Base-by-base conservation (phyloP, 2,888 invertebrate genomes). In the Brachyopa scutellaris region DNA sequence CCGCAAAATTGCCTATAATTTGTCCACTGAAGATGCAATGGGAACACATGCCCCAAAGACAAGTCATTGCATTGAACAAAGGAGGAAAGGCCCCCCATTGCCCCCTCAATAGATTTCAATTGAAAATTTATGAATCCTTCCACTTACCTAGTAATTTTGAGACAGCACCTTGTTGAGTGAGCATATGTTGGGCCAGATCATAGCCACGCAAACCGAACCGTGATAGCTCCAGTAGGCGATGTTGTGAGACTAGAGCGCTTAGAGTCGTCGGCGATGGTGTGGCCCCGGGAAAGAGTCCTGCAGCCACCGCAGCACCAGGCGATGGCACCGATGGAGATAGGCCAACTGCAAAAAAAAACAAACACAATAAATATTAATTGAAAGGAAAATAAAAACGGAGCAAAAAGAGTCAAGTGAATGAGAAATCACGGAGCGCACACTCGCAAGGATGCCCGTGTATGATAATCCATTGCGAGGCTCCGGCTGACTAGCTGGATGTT, bases 141-240 rank as follows among this genome's bases (percentile, higher is more conserved):
- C 45, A 36, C 95, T 95, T 91, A 97, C 97, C 97, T 89, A 97
- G 92, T 88, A 97, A 92, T 92, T 97, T 97, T 85, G 96, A 96
- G 87, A 96, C 97, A 88, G 97, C 97, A 87, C 97, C 97, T 92
- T 97, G 97, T 92, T 97, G 97, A 77, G 95, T 95, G 67, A 97
- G 93, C 92, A 97, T 96, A 88, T 97, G 97, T 88, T 96, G 96
- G 3, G 97, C 97, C 88, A 97, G 93, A 91, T 97, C 97, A 88
- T 97, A 97, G 88, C 97, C 97, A 85, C 97, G 92, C 85, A 97
- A 92, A 85, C 96, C 93, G 91, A 95, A 93, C 91, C 96, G 92
- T 40, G 96, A 96, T 85, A 97, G 91, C 89, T 97, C 97, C 86
- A 97, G 90, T 4, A 97, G 92, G 83, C 96, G 92, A 90, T 96